Evolutionary conservation across 2,888 invertebrate species (phyloP), one percentile per base, ranked within the genome.

Genomic region (Ornithoptera priamus): DNA sequence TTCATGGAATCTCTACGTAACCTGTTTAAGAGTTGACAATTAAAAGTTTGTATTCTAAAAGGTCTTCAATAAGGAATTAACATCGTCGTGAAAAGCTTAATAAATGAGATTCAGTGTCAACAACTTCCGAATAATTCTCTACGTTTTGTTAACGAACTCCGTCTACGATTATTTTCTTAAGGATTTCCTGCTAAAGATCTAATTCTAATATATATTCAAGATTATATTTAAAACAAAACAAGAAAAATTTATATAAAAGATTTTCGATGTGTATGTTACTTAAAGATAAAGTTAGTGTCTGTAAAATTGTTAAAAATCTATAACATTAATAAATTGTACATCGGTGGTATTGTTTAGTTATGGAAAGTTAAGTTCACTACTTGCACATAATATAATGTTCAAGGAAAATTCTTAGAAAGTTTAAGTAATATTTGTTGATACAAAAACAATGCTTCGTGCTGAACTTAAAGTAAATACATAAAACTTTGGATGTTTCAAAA

Each of bases 101-200:
- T 65, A 58, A 69, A 67, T 62, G 67, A 67, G 62, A 69, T 69
- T 69, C 62, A 62, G 65, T 65, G 69, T 65, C 69, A 69, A 69
- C 65, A 69, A 65, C 50, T 65, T 69, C 62, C 42, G 58, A 69
- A 69, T 69, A 65, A 69, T 65, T 69, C 58, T 69, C 69, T 65
- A 61, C 69, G 56, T 69, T 69, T 62, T 62, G 65, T 58, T 65
- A 69, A 62, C 56, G 56, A 65, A 65, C 57, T 46, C 36, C 20
- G 62, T 24, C 62, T 65, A 24, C 63, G 46, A 65, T 69, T 69
- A 61, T 62, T 69, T 62, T 57, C 62, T 65, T 58, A 46, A 46
- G 46, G 46, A 46, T 15, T 46, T 46, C 15, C 15, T 4, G 15
- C 4, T 15, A 46, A 46, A 46, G 0, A 15, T 42, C 8, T 10